Evolutionary conservation across 2,888 invertebrate genomes (phyloP).

Genomic region (Drosophila dives): DNA sequence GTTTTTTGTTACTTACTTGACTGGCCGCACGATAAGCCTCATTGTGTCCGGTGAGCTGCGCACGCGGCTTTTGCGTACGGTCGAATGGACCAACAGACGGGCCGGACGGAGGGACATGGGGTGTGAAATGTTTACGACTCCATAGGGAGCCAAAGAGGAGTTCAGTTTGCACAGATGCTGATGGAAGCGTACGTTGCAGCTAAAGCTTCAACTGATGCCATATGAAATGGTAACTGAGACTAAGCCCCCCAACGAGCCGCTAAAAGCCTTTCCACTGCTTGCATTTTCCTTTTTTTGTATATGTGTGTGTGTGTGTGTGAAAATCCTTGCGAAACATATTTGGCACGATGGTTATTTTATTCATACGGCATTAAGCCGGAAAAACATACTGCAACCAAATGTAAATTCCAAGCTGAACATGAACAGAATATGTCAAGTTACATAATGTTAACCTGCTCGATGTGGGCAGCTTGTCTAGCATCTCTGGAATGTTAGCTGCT

Average conservation of each 20-base stretch:
- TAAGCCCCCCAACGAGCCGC: conserved; percentile 66
- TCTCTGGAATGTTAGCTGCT: background rate
- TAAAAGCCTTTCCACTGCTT: conserved; percentile 59
- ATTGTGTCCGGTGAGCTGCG: conserved; percentile 76
- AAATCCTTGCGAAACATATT: conserved; percentile 35
- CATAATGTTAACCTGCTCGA: background rate
- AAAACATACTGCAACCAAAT: conserved; percentile 10
- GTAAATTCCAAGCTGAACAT: conserved; percentile 15
- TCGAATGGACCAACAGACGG: background rate
- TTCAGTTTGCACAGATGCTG: conserved; percentile 43
- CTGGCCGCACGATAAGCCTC: conserved; percentile 70
- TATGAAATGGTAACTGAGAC: conserved; percentile 30
- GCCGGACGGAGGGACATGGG: conserved; percentile 6
- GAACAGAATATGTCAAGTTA: background rate
- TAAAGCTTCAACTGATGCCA: conserved; percentile 21
- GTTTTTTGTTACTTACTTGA: conserved; percentile 38
- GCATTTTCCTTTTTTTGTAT: background rate
- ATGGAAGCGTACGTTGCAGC: conserved; percentile 6
- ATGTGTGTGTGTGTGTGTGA: conserved; percentile 11
- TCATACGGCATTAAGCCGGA: conserved; percentile 29
- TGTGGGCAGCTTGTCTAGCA: conserved; percentile 19
- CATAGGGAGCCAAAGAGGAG: conserved; percentile 47
- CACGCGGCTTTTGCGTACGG: conserved; percentile 77
- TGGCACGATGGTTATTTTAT: conserved; percentile 24
- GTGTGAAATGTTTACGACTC: conserved; percentile 74